Percentiles rank a stretch among this genome's conserved stretches.
These are phyloP conservation scores for Apostichopus japonicus DNA, from an alignment of 35 echinoderm and acorn worm genomes.

Conservation along the genomic window DNA sequence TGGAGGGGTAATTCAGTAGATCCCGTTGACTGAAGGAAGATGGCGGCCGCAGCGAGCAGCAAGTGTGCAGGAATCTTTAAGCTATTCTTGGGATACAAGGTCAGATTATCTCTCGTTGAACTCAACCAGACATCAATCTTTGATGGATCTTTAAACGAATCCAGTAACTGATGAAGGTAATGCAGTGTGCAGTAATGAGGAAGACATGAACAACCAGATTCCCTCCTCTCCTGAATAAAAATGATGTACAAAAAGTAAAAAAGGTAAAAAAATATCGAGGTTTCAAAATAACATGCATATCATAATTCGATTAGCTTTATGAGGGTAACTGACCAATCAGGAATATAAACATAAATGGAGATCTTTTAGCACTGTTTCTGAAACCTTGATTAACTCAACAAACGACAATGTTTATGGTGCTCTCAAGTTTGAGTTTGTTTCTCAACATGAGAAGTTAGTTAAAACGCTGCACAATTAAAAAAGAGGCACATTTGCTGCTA, in stretches of 20 bases:
- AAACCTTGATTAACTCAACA: no score
- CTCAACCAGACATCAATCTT: background rate
- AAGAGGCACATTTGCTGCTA: no score
- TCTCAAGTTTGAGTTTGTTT: no score
- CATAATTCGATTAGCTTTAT: background rate
- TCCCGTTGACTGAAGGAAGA: constrained; percentile 6
- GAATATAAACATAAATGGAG: no score
- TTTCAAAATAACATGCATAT: background rate
- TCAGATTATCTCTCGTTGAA: background rate
- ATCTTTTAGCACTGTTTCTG: no score
- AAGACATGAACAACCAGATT: background rate
- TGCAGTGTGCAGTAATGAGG: background rate
- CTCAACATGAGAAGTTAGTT: no score
- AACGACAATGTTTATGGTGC: no score
- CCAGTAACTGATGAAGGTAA: background rate
- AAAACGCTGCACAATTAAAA: no score
- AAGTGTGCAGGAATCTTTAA: constrained; percentile 9
- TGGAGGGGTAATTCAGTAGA: background rate
- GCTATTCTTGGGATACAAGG: constrained; percentile 18
- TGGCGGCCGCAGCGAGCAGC: background rate
- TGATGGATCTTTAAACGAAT: constrained; percentile 9
- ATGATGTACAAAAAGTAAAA: background rate
- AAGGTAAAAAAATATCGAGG: background rate
- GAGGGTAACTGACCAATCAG: no score
- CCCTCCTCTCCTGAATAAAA: background rate